Percentiles rank a stretch among this genome's conserved stretches.
These are phyloP conservation scores for Odontocolon sp. DNA, from an alignment of 2,888 invertebrate species.

Conservation along the genomic window DNA sequence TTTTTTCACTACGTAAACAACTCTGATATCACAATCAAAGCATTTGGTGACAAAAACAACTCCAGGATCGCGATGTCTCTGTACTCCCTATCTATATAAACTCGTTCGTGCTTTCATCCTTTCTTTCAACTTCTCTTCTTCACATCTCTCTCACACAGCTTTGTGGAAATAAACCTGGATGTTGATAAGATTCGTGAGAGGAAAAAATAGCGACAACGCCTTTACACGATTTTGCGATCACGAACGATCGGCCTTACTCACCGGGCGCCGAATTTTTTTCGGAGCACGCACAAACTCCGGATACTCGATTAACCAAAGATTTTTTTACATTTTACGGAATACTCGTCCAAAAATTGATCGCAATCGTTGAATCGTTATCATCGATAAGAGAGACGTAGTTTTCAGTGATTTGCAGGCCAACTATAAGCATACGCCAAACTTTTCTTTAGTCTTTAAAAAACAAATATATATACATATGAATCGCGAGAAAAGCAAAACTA, in stretches of 20 bases:
- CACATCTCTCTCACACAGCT: no score
- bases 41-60: no score
- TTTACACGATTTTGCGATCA: neutral
- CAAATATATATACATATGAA: no score
- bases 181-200: neutral
- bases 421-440: neutral
- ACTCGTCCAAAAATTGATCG: constrained; percentile 26
- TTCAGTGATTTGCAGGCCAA: no score
- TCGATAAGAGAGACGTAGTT: neutral
- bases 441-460: no score
- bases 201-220: constrained; percentile 27
- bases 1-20: neutral
- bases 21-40: no score
- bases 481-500: no score
- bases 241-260: constrained; percentile 11
- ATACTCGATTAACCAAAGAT: constrained; percentile 54
- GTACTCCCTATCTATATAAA: no score
- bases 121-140: no score
- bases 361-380: constrained; percentile 21
- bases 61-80: no score
- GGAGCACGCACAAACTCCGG: constrained; percentile 28
- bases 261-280: constrained; percentile 18
- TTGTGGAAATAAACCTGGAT: no score
- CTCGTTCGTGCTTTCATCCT: no score
- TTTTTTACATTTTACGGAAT: constrained; percentile 23